Evolutionary conservation across 2,888 invertebrate species (phyloP), one percentile per base, ranked within the genome.

Genomic region (Hipparchia semele): DNA sequence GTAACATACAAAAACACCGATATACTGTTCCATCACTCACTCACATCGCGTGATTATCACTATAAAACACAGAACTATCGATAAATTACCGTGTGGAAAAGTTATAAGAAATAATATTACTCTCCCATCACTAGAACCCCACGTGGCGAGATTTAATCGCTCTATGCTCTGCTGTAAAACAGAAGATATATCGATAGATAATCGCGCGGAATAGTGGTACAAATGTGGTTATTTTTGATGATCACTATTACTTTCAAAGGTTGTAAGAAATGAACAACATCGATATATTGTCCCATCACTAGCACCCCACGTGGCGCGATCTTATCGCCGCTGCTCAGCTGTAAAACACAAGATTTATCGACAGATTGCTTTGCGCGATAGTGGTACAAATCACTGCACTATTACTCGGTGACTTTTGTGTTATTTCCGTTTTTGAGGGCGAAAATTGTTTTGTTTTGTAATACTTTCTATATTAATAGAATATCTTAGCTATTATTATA

Each of bases 321-420:
- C 85, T 87, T 90, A 93, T 93, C 93, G 92, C 82, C 81, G 70
- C 61, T 83, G 86, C 84, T 89, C 91, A 90, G 92, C 92, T 93
- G 94, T 94, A 92, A 93, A 94, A 92, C 91, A 87, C 83, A 89
- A 90, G 91, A 93, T 94, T 93, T 94, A 94, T 93, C 91, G 92
- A 89, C 88, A 90, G 90, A 91, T 93, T 89, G 87, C 88, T 84
- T 82, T 81, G 79, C 80, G 80, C 86, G 90, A 91, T 89, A 86
- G 86, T 81, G 83, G 87, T 83, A 91, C 92, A 91, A 91, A 91
- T 91, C 92, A 90, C 92, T 82, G 82, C 89, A 90, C 91, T 91
- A 92, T 90, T 91, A 87, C 85, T 86, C 83, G 79, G 79, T 81
- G 82, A 80, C 80, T 83, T 83, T 81, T 80, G 12, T 70, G 54